These are phyloP conservation scores for Meloe dianella DNA, from an alignment of 2,888 invertebrate species.

Conservation along the genomic window DNA sequence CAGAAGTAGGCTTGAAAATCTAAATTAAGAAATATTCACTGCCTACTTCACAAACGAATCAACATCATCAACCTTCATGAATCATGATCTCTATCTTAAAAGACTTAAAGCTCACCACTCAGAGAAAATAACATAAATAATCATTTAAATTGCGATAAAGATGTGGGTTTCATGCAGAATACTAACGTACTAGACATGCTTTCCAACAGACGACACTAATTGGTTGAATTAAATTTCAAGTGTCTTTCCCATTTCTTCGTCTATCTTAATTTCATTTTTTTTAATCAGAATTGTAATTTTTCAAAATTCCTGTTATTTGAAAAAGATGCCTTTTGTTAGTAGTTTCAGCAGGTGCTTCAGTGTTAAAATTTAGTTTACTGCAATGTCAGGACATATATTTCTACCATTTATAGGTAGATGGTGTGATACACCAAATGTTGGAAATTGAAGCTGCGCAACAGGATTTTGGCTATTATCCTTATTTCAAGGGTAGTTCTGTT, in stretches of 20 bases:
- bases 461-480: constrained; percentile 47
- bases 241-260: no score
- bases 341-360: not conserved
- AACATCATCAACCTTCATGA: not conserved
- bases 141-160: no score
- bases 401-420: not conserved
- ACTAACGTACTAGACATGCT: no score
- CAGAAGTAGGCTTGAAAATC: not conserved
- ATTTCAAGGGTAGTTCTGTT: constrained; percentile 48
- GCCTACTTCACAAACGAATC: not conserved
- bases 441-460: constrained; percentile 50
- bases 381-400: not conserved
- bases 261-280: no score
- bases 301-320: not conserved
- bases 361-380: not conserved
- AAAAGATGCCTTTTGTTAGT: not conserved
- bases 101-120: no score
- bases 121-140: no score
- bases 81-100: not conserved
- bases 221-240: no score
- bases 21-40: not conserved
- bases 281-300: not conserved
- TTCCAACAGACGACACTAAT: no score
- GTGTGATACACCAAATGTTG: not conserved
- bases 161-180: no score